Evolutionary conservation across 2,113 vertebrate species (phyloP).

Genomic region (Xerus inauris): DNA sequence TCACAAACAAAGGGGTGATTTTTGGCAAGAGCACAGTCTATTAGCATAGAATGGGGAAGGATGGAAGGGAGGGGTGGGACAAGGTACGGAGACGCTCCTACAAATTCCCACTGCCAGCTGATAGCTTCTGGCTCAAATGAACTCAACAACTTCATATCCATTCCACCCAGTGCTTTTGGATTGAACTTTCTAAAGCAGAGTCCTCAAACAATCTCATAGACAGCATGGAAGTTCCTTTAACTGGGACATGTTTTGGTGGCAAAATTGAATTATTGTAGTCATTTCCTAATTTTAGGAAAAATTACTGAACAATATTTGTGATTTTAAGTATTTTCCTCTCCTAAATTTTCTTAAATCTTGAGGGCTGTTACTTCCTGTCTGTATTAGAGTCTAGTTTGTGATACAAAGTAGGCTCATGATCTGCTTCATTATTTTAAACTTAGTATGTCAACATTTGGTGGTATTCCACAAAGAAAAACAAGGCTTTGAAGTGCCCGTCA

Average conservation of each 20-base stretch:
- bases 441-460: background rate
- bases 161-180: background rate
- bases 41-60: too few relatives aligned
- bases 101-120: background rate
- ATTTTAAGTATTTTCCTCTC: constrained; percentile 25
- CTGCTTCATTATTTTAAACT: constrained; percentile 25
- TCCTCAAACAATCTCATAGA: background rate
- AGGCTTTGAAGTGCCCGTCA: background rate
- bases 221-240: background rate
- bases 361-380: background rate
- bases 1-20: too few relatives aligned
- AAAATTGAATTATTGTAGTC: background rate
- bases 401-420: background rate
- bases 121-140: background rate
- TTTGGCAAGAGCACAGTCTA: too few relatives aligned
- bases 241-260: background rate
- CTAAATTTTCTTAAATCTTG: background rate
- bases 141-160: background rate
- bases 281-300: constrained; percentile 30
- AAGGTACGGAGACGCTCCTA: too few relatives aligned
- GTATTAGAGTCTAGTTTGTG: background rate
- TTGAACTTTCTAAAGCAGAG: background rate
- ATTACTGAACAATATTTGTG: background rate
- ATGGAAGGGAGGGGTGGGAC: too few relatives aligned
- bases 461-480: background rate